phyloP scores from a whole-genome alignment of 2,113 vertebrate species.

The Zosterops hypoxanthus region DNA sequence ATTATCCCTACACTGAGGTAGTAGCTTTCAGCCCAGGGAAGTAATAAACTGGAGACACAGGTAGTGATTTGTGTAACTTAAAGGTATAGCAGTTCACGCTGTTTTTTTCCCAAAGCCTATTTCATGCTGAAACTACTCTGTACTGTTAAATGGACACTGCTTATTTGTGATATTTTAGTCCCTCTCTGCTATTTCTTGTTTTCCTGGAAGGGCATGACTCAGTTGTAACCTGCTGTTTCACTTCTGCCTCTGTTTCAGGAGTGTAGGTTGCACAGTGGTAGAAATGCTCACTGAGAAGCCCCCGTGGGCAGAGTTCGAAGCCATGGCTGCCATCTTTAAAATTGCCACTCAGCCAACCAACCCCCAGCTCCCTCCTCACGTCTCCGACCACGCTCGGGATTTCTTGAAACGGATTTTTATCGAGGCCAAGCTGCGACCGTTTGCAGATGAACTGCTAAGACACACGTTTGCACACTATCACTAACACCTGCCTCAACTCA shows the following conservation, averaged over 20 bases:
- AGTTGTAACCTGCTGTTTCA: constrained; percentile 31
- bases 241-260: constrained; percentile 80
- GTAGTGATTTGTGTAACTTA: neutral
- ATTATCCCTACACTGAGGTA: neutral
- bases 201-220: neutral
- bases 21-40: neutral
- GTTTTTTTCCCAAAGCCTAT: rapidly evolving
- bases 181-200: neutral
- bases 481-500: constrained; percentile 74
- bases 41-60: neutral
- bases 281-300: constrained; percentile 99
- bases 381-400: constrained; percentile 95
- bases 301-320: constrained; percentile 97
- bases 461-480: constrained; percentile 97
- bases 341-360: constrained; percentile 98
- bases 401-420: constrained; percentile 97
- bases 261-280: constrained; percentile 96
- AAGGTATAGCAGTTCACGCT: rapidly evolving
- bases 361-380: constrained; percentile 90
- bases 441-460: constrained; percentile 93
- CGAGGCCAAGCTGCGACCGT: constrained; percentile 92
- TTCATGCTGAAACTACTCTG: neutral
- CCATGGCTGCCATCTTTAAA: constrained; percentile 99
- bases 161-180: neutral
- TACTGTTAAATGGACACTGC: neutral